Conservation (phyloP, 2,888 invertebrate species). For the Drosophila kanekoi region DNA sequence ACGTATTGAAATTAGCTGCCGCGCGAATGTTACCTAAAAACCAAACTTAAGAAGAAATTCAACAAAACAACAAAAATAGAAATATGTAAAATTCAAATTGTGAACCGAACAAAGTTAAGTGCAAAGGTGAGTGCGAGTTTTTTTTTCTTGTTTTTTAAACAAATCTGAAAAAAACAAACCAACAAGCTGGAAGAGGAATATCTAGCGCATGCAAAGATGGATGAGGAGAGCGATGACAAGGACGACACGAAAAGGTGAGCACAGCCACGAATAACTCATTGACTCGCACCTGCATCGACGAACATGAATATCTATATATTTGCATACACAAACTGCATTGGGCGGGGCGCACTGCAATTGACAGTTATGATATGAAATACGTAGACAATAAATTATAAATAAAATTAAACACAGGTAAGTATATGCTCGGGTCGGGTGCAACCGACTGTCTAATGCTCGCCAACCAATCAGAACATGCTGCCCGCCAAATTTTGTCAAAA, state of each 20-base stretch:
- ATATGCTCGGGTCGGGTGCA: too few species aligned
- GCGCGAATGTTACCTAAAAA: constrained; percentile 73
- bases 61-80: constrained; percentile 20
- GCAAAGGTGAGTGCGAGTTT: constrained; percentile 12
- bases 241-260: constrained; percentile 93
- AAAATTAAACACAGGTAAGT: neutral
- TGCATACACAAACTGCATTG: neutral
- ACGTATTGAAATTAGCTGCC: constrained; percentile 66
- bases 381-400: constrained; percentile 12
- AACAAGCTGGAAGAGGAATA: constrained; percentile 64
- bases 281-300: too few species aligned
- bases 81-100: constrained; percentile 34
- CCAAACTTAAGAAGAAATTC: constrained; percentile 2
- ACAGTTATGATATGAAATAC: constrained; percentile 54
- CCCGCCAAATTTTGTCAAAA: too few species aligned
- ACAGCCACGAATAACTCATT: constrained; percentile 5
- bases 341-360: constrained; percentile 52
- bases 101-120: constrained; percentile 2
- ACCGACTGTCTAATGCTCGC: too few species aligned
- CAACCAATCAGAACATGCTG: too few species aligned
- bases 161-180: constrained; percentile 3
- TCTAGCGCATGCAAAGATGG: constrained; percentile 86
- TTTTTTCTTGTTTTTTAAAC: constrained; percentile 9
- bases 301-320: neutral
- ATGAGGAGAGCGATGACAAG: constrained; percentile 93